phyloP scores from a whole-genome alignment of 2,113 vertebrate species.

The Genyomyrus donnyi region DNA sequence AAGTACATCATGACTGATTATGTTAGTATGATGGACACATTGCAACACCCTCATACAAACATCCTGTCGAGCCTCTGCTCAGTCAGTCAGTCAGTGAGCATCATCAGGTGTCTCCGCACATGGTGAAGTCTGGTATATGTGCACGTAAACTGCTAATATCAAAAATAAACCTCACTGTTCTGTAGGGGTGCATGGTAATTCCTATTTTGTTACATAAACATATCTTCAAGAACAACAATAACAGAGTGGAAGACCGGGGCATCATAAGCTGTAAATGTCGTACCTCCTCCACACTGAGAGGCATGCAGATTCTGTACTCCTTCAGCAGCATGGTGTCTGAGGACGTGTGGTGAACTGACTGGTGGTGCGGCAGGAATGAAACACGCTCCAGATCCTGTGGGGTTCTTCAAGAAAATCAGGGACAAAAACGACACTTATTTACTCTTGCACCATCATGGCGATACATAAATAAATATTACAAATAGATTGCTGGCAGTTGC shows the following conservation, averaged over 20 bases:
- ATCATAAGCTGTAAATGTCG: constrained; percentile 26
- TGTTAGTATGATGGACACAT: neutral
- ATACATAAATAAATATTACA: neutral
- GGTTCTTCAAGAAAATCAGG: neutral
- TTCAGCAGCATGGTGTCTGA: constrained; percentile 71
- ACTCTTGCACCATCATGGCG: neutral
- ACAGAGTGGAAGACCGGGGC: neutral
- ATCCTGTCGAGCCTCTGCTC: neutral
- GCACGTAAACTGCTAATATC: neutral
- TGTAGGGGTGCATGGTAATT: neutral
- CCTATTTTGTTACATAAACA: neutral
- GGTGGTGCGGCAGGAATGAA: constrained; percentile 1
- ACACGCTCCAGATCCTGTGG: neutral
- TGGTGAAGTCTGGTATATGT: neutral
- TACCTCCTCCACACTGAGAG: constrained; percentile 76
- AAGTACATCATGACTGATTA: neutral
- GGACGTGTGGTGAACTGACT: neutral
- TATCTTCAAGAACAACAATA: neutral
- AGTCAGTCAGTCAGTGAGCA: neutral
- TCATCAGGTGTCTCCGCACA: neutral
- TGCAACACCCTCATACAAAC: neutral
- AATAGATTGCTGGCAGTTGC: neutral
- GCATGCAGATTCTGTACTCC: constrained; percentile 79
- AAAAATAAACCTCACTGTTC: neutral
- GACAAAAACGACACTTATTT: neutral